Evolutionary conservation across 2,888 invertebrate species (phyloP).

Genomic region (Lochmaea crataegi): DNA sequence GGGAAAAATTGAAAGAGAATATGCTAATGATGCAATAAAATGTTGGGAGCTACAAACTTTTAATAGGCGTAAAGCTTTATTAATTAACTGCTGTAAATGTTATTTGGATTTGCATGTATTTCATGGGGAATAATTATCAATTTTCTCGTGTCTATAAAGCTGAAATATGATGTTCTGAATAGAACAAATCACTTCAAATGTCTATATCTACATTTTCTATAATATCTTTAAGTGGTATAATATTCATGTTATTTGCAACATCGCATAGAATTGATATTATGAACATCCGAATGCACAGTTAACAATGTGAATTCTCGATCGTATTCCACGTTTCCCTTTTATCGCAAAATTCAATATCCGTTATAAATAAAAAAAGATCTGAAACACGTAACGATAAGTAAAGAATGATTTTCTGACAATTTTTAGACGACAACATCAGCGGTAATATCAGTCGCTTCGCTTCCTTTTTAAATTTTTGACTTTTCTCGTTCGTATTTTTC

Average conservation of each 20-base stretch:
- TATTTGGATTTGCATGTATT: no score
- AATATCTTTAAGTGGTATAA: neutral
- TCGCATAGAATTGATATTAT: neutral
- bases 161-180: no score
- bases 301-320: neutral
- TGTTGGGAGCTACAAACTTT: no score
- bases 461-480: conserved; percentile 23
- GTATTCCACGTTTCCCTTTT: conserved; percentile 12
- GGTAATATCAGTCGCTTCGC: conserved; percentile 22
- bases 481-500: conserved; percentile 28
- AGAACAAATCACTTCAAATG: neutral
- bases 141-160: no score
- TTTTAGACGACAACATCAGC: conserved; percentile 15
- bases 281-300: neutral
- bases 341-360: conserved; percentile 21
- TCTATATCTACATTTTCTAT: neutral
- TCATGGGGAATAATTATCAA: no score
- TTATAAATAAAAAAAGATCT: conserved; percentile 23
- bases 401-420: conserved; percentile 31
- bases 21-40: no score
- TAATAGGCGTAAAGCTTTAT: no score
- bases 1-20: no score
- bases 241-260: neutral
- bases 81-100: no score
- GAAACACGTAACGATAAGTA: conserved; percentile 23